Evolutionary conservation across 2,113 vertebrate genomes (phyloP).

Genomic region (Cromileptes altivelis): DNA sequence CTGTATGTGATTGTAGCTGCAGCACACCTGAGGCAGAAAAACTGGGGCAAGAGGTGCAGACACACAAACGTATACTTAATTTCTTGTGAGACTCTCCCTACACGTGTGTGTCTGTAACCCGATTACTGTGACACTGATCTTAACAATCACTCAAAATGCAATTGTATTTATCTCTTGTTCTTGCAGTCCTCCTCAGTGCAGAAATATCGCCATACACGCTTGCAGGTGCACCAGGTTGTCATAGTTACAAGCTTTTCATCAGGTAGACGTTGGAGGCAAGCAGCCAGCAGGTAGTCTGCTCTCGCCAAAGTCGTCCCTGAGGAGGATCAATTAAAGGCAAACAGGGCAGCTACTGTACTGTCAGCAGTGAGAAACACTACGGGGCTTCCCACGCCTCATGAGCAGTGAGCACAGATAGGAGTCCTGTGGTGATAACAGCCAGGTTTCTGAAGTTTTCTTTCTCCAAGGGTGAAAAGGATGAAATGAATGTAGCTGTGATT

Average conservation of each 20-base stretch:
- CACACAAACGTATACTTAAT: background rate
- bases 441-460: constrained; percentile 17
- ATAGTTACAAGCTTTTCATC: constrained; percentile 52
- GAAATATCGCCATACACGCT: too few relatives aligned
- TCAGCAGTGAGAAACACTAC: constrained; percentile 35
- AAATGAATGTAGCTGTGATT: constrained; percentile 20
- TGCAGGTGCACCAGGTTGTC: constrained; percentile 29
- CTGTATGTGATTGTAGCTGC: constrained; percentile 12
- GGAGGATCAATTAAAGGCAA: constrained; percentile 67
- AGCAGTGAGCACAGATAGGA: constrained; percentile 36
- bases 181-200: too few relatives aligned
- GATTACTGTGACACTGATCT: background rate
- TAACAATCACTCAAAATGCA: background rate
- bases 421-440: constrained; percentile 30
- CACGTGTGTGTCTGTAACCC: background rate
- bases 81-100: background rate
- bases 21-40: constrained; percentile 49
- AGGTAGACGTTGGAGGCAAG: constrained; percentile 16
- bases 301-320: constrained; percentile 39
- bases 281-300: constrained; percentile 59
- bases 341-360: constrained; percentile 31
- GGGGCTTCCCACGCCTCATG: constrained; percentile 29
- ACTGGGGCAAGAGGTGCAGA: constrained; percentile 39
- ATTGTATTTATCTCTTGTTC: too few relatives aligned
- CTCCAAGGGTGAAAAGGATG: constrained; percentile 26